Percentiles rank a stretch among this genome's conserved stretches.
Conservation (phyloP, 2,113 vertebrate species). For the Narcine bancroftii region DNA sequence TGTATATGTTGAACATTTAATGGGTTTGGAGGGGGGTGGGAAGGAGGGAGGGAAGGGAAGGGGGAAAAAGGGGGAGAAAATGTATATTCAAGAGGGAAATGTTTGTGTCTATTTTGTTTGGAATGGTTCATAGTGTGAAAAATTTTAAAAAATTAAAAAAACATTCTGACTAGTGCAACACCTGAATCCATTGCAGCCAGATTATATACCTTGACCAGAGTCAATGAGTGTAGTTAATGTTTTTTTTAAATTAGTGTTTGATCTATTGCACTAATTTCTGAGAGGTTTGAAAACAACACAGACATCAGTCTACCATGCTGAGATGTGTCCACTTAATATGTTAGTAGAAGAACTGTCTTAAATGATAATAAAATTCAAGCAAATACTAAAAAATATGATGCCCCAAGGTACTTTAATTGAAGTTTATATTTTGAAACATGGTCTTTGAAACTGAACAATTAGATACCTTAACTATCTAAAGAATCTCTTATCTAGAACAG, state of each 20-base stretch:
- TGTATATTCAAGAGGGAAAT: no score
- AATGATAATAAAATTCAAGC: background rate
- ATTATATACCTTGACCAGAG: background rate
- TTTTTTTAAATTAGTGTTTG: constrained; percentile 19
- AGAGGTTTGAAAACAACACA: constrained; percentile 26
- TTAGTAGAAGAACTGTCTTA: constrained; percentile 6
- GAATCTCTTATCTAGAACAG: background rate
- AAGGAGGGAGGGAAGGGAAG: no score
- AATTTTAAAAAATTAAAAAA: no score
- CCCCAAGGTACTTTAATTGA: background rate
- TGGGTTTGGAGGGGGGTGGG: no score
- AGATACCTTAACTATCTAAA: background rate
- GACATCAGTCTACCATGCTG: constrained; percentile 17
- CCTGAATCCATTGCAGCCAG: constrained; percentile 28
- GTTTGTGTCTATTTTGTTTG: no score
- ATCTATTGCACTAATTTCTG: constrained; percentile 31
- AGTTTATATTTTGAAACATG: background rate
- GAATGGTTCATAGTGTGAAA: no score
- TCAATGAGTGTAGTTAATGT: constrained; percentile 23
- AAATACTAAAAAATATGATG: background rate
- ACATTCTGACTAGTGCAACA: constrained; percentile 2
- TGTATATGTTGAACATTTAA: no score
- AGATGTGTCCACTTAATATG: background rate
- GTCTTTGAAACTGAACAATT: background rate
- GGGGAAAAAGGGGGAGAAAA: no score